Conservation (phyloP, 2,888 invertebrate genomes). For the Rhagonycha lutea region DNA sequence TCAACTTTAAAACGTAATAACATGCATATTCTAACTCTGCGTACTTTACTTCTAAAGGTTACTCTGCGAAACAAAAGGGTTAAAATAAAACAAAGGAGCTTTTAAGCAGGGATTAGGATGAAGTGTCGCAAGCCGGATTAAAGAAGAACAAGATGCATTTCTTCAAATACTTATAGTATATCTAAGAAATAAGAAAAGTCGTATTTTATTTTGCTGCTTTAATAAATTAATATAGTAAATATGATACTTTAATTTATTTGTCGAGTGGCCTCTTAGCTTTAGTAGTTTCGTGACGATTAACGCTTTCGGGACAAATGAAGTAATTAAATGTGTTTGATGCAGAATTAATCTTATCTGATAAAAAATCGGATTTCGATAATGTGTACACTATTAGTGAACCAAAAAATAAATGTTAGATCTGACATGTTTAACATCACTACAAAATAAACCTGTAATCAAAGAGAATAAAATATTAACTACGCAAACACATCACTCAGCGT, state of each 20-base stretch:
- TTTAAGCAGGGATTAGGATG: conserved; percentile 52
- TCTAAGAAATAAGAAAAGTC: neutral
- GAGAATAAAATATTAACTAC: conserved; percentile 47
- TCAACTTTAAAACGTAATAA: conserved; percentile 28
- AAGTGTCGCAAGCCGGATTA: conserved; percentile 42
- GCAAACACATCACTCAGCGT: conserved; percentile 43
- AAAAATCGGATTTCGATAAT: neutral
- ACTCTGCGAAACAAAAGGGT: conserved; percentile 51
- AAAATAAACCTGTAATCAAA: conserved; percentile 35
- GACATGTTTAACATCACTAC: neutral
- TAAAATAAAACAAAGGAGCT: conserved; percentile 54
- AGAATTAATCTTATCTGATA: too few relatives aligned
- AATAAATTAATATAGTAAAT: neutral
- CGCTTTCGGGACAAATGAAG: too few relatives aligned
- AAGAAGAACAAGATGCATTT: conserved; percentile 31
- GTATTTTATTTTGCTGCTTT: neutral
- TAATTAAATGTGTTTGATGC: neutral
- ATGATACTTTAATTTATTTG: neutral
- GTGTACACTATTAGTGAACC: neutral
- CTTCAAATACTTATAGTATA: conserved; percentile 6
- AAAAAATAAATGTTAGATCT: neutral
- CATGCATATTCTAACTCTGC: conserved; percentile 33
- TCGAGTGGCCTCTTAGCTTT: neutral
- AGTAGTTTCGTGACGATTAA: neutral
- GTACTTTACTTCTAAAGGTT: conserved; percentile 46